Conservation (phyloP, 2,113 vertebrate genomes). For the Rallus limicola region DNA sequence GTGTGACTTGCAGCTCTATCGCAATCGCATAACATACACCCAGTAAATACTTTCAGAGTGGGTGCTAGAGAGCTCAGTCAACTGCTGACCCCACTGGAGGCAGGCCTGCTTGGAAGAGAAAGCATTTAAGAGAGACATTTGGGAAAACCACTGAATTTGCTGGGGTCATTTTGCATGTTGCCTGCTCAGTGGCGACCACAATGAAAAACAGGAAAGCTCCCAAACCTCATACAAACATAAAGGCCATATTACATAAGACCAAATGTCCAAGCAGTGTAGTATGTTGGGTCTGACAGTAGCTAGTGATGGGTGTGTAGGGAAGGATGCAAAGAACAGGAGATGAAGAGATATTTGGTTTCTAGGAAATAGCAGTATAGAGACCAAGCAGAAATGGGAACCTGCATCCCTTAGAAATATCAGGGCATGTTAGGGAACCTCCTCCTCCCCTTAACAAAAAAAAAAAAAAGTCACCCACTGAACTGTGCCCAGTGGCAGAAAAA, state of each 20-base stretch:
- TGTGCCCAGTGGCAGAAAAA: not conserved
- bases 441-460: not conserved
- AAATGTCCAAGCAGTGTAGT: not conserved
- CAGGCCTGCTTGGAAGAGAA: not conserved
- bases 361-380: not conserved
- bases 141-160: not conserved
- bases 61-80: not conserved
- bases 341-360: not conserved
- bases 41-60: not conserved
- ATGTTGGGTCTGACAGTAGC: not conserved
- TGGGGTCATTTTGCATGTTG: not conserved
- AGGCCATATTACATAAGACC: not conserved
- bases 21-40: not conserved
- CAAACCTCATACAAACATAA: not conserved
- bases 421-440: not conserved
- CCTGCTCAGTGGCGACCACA: not conserved
- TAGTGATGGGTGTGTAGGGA: not conserved
- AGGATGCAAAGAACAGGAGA: not conserved
- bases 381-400: not conserved
- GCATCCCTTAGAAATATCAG: not conserved
- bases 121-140: not conserved
- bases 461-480: not conserved
- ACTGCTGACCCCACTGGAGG: accelerated
- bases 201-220: not conserved
- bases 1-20: not conserved